phyloP scores from a whole-genome alignment of 2,797 vertebrate genomes.

The Sebastolobus alascanus region DNA sequence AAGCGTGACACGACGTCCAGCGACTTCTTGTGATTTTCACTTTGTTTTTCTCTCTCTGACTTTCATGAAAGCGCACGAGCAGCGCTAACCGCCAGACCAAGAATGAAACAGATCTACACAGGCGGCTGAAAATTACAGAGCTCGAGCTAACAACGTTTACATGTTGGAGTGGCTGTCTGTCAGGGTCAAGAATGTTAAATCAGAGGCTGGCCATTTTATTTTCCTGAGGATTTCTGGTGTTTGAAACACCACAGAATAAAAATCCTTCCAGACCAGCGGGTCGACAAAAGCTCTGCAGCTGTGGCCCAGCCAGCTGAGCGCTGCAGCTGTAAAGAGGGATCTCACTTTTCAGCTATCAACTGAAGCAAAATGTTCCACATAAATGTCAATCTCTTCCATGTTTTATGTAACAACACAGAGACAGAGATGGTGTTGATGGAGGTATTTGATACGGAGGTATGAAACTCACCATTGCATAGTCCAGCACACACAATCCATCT shows the following conservation, averaged over 20 bases:
- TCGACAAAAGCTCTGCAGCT: slow-evolving; percentile 49
- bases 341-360: slow-evolving; percentile 23
- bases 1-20: slow-evolving; percentile 48
- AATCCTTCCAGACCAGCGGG: slow-evolving; percentile 69
- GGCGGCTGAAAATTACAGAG: slow-evolving; percentile 76
- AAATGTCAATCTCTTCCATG: neutral
- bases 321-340: slow-evolving; percentile 33
- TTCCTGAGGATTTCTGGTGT: slow-evolving; percentile 63
- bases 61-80: slow-evolving; percentile 32
- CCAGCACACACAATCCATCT: slow-evolving; percentile 93
- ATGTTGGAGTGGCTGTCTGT: slow-evolving; percentile 55
- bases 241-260: slow-evolving; percentile 58
- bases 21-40: slow-evolving; percentile 44
- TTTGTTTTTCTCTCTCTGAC: slow-evolving; percentile 33
- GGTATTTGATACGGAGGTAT: neutral
- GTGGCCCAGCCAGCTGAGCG: slow-evolving; percentile 23
- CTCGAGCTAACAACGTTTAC: slow-evolving; percentile 58
- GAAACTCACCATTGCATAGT: slow-evolving; percentile 91
- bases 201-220: slow-evolving; percentile 60
- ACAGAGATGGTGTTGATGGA: neutral
- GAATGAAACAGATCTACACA: slow-evolving; percentile 55
- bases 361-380: neutral
- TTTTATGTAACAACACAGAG: neutral
- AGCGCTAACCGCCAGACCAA: slow-evolving; percentile 54
- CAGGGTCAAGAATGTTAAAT: slow-evolving; percentile 48